Conservation (phyloP, 2,888 invertebrate genomes). For the Polyommatus icarus region DNA sequence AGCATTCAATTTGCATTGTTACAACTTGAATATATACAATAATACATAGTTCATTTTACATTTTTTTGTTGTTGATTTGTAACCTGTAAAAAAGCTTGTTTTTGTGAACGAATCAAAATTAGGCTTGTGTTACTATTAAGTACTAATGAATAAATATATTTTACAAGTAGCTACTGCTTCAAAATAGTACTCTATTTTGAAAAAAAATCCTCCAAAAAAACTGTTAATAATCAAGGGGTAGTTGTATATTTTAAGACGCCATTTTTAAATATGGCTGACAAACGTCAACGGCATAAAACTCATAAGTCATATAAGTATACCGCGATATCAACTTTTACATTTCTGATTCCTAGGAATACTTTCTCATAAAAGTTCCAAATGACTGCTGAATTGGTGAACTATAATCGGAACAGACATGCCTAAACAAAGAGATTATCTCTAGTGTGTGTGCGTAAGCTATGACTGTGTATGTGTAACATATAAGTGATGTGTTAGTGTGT, state of each 20-base stretch:
- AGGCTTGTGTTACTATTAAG: not conserved
- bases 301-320: not conserved
- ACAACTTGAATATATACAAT: not conserved
- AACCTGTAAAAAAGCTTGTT: not conserved
- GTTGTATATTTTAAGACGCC: not conserved
- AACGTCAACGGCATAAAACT: not conserved
- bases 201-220: no score
- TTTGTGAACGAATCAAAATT: not conserved
- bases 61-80: not conserved
- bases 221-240: not conserved
- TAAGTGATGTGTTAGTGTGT: slow-evolving; percentile 31
- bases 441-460: not conserved
- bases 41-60: no score
- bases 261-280: not conserved
- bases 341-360: not conserved
- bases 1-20: not conserved
- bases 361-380: not conserved
- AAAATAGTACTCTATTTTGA: no score
- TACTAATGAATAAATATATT: no score
- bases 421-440: not conserved
- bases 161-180: no score
- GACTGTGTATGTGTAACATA: slow-evolving; percentile 1
- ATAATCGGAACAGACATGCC: not conserved
- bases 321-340: not conserved
- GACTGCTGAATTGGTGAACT: not conserved